phyloP scores from a whole-genome alignment of 2,113 vertebrate species.

The Grus americana region DNA sequence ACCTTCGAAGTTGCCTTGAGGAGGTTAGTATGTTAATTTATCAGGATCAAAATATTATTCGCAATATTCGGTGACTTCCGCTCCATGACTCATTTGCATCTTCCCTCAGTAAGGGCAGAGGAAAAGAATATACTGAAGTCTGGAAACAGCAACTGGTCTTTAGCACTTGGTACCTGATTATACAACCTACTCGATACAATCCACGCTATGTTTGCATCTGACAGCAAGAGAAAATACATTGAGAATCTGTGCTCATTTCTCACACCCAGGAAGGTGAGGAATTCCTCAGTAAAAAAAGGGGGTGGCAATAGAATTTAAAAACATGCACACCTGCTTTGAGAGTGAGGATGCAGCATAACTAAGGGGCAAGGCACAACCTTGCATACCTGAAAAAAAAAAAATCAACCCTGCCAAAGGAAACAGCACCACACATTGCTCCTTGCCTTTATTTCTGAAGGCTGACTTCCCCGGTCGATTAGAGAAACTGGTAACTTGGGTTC shows the following conservation, averaged over 20 bases:
- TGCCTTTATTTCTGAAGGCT: not conserved
- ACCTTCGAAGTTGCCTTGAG: conserved; percentile 48
- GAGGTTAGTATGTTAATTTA: conserved; percentile 52
- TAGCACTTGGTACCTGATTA: not conserved
- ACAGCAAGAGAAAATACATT: not conserved
- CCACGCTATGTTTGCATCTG: not conserved
- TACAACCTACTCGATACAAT: not conserved
- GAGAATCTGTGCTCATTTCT: not conserved
- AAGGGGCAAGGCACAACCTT: not conserved
- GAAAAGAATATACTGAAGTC: conserved; percentile 14
- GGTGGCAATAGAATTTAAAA: not conserved
- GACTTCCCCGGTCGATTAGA: not conserved
- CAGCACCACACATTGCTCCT: fast-evolving
- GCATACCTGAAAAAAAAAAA: not conserved
- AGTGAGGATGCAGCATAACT: not conserved
- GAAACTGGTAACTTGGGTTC: not conserved
- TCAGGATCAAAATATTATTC: conserved; percentile 37
- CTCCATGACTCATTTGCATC: not conserved
- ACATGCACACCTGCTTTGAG: not conserved
- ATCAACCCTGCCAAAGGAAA: not conserved
- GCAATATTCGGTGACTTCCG: not conserved
- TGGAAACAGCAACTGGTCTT: not conserved
- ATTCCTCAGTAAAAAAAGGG: not conserved
- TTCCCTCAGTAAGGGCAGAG: not conserved
- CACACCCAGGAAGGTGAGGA: not conserved